Evolutionary conservation across 2,888 invertebrate genomes (phyloP), one percentile per base, ranked within the genome.

Genomic region (Hemistola chrysoprasaria): DNA sequence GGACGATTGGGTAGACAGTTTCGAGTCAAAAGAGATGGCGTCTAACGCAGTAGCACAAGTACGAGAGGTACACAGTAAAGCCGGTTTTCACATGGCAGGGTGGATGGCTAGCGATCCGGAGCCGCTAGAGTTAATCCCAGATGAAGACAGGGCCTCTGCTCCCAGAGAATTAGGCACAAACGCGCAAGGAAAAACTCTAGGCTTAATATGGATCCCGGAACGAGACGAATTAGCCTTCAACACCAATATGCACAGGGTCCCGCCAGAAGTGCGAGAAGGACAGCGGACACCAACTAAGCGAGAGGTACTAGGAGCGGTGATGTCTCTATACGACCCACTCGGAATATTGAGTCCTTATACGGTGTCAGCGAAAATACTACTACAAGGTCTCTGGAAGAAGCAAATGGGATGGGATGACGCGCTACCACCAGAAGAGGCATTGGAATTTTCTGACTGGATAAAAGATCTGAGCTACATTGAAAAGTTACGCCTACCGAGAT

Each of bases 241-340:
- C n/a, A n/a, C n/a, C n/a, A n/a, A n/a, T n/a, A n/a, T n/a, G n/a
- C n/a, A n/a, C n/a, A n/a, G n/a, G n/a, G n/a, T n/a, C n/a, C n/a
- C n/a, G n/a, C n/a, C n/a, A n/a, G n/a, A n/a, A n/a, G n/a, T n/a
- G n/a, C n/a, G n/a, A n/a, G n/a, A n/a, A n/a, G n/a, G n/a, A n/a
- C n/a, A n/a, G n/a, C n/a, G n/a, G n/a, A n/a, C n/a, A n/a, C n/a
- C n/a, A n/a, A n/a, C n/a, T n/a, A n/a, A n/a, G n/a, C n/a, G n/a
- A n/a, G n/a, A n/a, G n/a, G n/a, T n/a, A n/a, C n/a, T 23, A 20
- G 23, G 23, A 7, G 23, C 23, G 3, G 23, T 23, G 3, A 32
- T 32, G 32, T 32, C 32, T 1, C 3, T 32, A 2, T 32, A 11
- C 11, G 32, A 32, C 9, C 32, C 32, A 1, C 22, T 23, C 8